Conservation (phyloP, 2,797 vertebrate species). For the Acanthurus tractus region DNA sequence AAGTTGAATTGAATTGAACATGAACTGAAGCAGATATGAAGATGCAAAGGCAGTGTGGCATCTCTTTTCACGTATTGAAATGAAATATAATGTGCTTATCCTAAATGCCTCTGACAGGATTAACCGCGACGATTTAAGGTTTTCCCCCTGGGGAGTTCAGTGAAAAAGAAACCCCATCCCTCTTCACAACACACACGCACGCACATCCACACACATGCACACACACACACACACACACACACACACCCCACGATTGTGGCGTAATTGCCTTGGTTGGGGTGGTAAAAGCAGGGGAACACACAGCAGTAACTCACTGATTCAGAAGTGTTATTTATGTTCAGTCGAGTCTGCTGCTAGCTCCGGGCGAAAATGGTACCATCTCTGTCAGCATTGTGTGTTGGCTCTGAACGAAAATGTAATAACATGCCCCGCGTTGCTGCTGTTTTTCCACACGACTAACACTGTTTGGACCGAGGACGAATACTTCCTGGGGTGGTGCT, state of each 20-base stretch:
- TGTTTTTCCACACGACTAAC: constrained; percentile 56
- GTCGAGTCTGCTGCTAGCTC: constrained; percentile 56
- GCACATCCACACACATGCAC: constrained; percentile 5
- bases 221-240: constrained; percentile 7
- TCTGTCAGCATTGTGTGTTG: constrained; percentile 66
- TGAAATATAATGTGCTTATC: constrained; percentile 82
- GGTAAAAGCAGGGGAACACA: constrained; percentile 57
- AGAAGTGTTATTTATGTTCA: constrained; percentile 75
- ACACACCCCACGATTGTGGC: constrained; percentile 24
- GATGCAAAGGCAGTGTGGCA: constrained; percentile 72
- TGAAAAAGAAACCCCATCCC: constrained; percentile 6
- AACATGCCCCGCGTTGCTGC: constrained; percentile 56
- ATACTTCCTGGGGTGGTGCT: constrained; percentile 52
- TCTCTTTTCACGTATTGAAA: constrained; percentile 78
- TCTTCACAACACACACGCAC: not conserved
- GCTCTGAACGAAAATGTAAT: constrained; percentile 66
- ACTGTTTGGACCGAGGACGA: constrained; percentile 57
- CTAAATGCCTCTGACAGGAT: constrained; percentile 81
- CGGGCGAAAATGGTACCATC: constrained; percentile 42
- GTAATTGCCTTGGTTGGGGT: constrained; percentile 66
- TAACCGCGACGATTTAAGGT: constrained; percentile 78
- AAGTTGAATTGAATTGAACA: constrained; percentile 73
- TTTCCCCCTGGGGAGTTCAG: constrained; percentile 50
- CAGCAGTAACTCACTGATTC: constrained; percentile 68
- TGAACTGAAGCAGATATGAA: constrained; percentile 69